Evolutionary conservation across 1,140 invertebrate genomes (phyloP).

Genomic region (Orussus abietinus): DNA sequence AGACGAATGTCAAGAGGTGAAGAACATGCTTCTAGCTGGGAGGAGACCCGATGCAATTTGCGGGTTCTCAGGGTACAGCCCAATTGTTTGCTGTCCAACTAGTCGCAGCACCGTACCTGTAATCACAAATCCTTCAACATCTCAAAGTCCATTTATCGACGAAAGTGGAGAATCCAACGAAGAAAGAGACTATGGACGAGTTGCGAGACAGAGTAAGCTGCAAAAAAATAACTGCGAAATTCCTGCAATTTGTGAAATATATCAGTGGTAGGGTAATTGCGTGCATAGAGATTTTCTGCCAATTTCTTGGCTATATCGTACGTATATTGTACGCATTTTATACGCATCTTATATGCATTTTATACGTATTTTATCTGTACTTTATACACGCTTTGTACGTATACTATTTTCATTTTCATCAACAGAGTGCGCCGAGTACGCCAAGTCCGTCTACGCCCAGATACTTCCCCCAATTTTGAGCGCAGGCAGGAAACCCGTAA

Average conservation of each 20-base stretch:
- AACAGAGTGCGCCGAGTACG: constrained; percentile 41
- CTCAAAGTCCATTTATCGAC: background rate
- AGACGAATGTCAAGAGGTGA: constrained; percentile 25
- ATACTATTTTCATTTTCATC: no score
- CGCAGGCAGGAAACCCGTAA: constrained; percentile 17
- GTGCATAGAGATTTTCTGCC: no score
- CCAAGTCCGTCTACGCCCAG: constrained; percentile 28
- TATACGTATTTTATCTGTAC: no score
- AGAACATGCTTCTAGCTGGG: constrained; percentile 26
- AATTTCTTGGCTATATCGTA: no score
- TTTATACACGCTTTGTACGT: background rate
- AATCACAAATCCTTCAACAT: background rate
- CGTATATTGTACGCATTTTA: no score
- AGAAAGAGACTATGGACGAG: no score
- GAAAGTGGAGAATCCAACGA: background rate
- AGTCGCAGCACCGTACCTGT: background rate
- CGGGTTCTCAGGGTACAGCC: constrained; percentile 16
- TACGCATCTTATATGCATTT: background rate
- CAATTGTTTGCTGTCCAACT: constrained; percentile 39
- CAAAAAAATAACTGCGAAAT: no score
- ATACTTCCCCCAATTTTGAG: constrained; percentile 22
- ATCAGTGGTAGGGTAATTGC: no score
- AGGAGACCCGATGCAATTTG: constrained; percentile 20
- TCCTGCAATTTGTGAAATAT: no score
- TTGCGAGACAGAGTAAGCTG: constrained; percentile 22